These are phyloP conservation scores for Mirza zaza DNA, from an alignment of 2,113 vertebrate species.

Conservation along the genomic window DNA sequence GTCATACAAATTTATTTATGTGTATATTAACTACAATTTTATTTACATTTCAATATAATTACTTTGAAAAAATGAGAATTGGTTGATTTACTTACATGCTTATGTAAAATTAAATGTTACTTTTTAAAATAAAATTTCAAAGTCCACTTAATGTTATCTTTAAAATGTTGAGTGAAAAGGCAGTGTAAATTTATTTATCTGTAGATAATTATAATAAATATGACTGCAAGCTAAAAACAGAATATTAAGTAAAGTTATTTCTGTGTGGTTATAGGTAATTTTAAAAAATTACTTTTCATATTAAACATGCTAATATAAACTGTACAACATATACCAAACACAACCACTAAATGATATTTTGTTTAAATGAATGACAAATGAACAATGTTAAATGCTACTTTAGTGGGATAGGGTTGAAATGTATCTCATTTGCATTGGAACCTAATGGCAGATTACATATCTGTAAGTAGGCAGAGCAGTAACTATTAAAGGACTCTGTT, in stretches of 20 bases:
- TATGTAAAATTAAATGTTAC: background rate
- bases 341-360: background rate
- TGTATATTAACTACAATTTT: background rate
- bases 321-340: background rate
- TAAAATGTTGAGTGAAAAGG: background rate
- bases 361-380: background rate
- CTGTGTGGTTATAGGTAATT: background rate
- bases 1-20: background rate
- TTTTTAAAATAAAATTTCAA: slow-evolving; percentile 18
- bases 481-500: background rate
- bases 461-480: background rate
- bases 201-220: background rate
- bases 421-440: background rate
- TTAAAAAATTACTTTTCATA: background rate
- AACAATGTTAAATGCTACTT: background rate
- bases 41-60: background rate
- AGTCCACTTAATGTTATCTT: background rate
- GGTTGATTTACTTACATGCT: background rate
- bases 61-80: background rate
- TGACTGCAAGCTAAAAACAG: background rate
- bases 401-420: background rate
- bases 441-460: background rate
- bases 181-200: background rate
- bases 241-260: background rate
- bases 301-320: background rate